A percentile compares a stretch with the other conserved stretches of the same genome.
Conservation (phyloP, 1,140 invertebrate genomes). For the Teleogryllus occipitalis region DNA sequence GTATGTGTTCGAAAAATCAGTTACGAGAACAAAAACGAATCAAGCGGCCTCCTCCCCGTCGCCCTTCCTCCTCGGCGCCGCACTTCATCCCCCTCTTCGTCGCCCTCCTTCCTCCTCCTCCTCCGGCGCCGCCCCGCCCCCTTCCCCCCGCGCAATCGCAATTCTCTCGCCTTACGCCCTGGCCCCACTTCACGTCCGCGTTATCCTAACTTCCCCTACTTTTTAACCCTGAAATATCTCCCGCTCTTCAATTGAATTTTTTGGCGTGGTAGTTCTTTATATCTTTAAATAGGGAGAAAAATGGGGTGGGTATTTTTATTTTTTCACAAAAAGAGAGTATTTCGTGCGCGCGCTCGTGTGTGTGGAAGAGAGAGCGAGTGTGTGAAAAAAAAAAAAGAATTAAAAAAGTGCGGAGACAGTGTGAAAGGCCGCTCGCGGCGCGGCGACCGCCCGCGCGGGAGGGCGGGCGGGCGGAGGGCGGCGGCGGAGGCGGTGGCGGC, state of each 20-base stretch:
- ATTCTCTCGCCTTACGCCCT: constrained; percentile 11
- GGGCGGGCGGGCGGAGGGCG: too few species aligned
- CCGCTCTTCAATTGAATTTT: constrained; percentile 4
- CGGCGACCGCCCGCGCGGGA: too few species aligned
- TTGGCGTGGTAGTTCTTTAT: constrained; percentile 4
- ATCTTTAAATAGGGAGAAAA: constrained; percentile 5
- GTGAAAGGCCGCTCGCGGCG: background rate
- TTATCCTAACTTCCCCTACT: constrained; percentile 4
- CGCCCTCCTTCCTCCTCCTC: background rate
- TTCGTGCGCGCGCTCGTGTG: background rate
- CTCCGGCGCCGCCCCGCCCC: background rate
- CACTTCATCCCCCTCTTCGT: constrained; percentile 6
- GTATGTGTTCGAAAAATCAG: constrained; percentile 22
- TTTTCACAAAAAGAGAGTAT: background rate
- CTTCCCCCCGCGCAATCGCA: background rate
- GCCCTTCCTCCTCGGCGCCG: background rate
- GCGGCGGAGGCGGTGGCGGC: too few species aligned
- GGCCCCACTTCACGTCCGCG: background rate
- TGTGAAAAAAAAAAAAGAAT: background rate
- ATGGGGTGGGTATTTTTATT: constrained; percentile 4
- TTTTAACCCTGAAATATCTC: constrained; percentile 5
- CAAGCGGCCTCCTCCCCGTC: constrained; percentile 3
- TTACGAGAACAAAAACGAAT: constrained; percentile 23
- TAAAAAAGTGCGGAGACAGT: constrained; percentile 4
- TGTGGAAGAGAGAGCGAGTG: background rate